These are phyloP conservation scores for Gobio occitaniae DNA, from an alignment of 2,797 vertebrate species.

Conservation along the genomic window DNA sequence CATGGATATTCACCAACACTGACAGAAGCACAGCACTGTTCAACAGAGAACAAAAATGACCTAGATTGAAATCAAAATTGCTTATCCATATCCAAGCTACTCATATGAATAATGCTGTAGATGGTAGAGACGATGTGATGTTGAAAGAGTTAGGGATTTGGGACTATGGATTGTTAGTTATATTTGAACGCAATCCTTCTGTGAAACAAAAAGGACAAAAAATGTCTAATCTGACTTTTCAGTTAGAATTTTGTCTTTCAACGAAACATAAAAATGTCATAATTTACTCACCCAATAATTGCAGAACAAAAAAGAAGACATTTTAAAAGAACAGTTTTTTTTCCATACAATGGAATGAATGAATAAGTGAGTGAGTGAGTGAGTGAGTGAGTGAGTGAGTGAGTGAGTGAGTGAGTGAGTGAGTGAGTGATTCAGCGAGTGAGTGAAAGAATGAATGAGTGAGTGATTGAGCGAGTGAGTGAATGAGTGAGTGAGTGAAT, in stretches of 20 bases:
- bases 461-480: too few species aligned
- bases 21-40: constrained; percentile 1
- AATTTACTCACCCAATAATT: neutral
- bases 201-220: neutral
- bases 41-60: constrained; percentile 23
- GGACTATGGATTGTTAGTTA: too few species aligned
- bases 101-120: neutral
- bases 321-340: neutral
- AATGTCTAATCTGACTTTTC: neutral
- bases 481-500: too few species aligned
- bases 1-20: constrained; percentile 3
- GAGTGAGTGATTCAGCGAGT: too few species aligned
- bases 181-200: neutral
- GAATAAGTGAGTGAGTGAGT: too few species aligned
- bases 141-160: neutral
- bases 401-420: too few species aligned
- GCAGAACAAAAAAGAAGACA: neutral
- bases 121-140: neutral
- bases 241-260: neutral
- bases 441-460: too few species aligned
- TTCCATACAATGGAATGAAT: too few species aligned
- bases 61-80: constrained; percentile 5
- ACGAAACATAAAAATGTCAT: neutral
- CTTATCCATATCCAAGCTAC: neutral
- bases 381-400: too few species aligned